Evolutionary conservation across 2,888 invertebrate species (phyloP).

Genomic region (Atrina japonica): DNA sequence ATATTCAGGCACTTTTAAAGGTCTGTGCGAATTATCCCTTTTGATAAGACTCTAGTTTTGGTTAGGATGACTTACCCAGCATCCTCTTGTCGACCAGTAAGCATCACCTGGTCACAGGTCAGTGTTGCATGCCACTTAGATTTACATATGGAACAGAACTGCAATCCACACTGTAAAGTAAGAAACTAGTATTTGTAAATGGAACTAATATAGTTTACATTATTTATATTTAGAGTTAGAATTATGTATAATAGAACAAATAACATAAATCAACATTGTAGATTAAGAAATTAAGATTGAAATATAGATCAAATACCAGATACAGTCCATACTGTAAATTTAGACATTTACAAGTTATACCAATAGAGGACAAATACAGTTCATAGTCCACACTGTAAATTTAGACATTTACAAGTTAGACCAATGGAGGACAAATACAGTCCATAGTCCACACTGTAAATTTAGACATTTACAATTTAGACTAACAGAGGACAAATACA

Average conservation of each 20-base stretch:
- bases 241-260: neutral
- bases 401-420: too few relatives aligned
- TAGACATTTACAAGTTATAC: too few relatives aligned
- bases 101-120: constrained; percentile 77
- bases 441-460: too few relatives aligned
- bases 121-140: constrained; percentile 77
- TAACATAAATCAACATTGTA: neutral
- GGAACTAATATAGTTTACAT: neutral
- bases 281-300: neutral
- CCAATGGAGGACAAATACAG: too few relatives aligned
- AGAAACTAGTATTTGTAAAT: neutral
- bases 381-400: too few relatives aligned
- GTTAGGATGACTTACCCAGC: constrained; percentile 67
- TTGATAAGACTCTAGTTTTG: too few relatives aligned
- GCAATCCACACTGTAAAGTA: constrained; percentile 75
- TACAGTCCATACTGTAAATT: too few relatives aligned
- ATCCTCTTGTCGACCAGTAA: constrained; percentile 68
- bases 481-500: too few relatives aligned
- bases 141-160: constrained; percentile 80
- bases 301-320: neutral
- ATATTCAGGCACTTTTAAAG: too few relatives aligned
- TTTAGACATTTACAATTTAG: too few relatives aligned
- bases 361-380: too few relatives aligned
- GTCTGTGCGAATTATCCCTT: too few relatives aligned
- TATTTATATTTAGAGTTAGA: neutral